Conservation (phyloP, 1,140 invertebrate species). For the Sinonovacula constricta region DNA sequence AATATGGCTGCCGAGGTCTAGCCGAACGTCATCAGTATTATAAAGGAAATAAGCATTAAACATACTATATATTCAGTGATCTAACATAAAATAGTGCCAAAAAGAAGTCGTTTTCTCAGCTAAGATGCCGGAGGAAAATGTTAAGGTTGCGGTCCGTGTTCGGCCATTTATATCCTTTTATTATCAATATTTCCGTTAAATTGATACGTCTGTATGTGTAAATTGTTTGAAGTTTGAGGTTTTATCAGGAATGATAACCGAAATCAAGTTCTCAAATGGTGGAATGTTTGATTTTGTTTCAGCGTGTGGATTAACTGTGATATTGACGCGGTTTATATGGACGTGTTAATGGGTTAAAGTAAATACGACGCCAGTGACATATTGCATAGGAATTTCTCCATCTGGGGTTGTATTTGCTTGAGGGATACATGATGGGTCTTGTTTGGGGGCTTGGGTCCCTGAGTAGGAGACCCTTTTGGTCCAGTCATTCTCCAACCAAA, state of each 20-base stretch:
- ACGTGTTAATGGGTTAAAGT: background rate
- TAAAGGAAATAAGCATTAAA: background rate
- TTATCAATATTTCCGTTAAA: background rate
- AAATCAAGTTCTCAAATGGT: background rate
- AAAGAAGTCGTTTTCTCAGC: constrained; percentile 2
- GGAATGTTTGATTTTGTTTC: constrained; percentile 1
- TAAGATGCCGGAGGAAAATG: constrained; percentile 80
- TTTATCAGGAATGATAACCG: constrained; percentile 19
- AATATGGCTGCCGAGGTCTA: constrained; percentile 43
- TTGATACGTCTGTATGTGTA: constrained; percentile 6
- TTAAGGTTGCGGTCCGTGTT: constrained; percentile 82
- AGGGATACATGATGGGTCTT: too few species aligned
- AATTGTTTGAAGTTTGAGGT: constrained; percentile 27
- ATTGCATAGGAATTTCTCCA: background rate
- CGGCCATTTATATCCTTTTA: constrained; percentile 82
- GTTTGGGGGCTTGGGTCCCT: too few species aligned
- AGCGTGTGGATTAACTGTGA: background rate
- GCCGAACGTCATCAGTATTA: constrained; percentile 28
- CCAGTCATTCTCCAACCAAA: background rate
- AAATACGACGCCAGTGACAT: too few species aligned
- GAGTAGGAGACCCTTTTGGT: too few species aligned
- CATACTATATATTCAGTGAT: background rate
- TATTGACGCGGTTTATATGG: background rate
- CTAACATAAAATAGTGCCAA: constrained; percentile 8
- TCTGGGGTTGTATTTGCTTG: too few species aligned